Evolutionary conservation across 1,140 invertebrate species (phyloP).

Genomic region (Platorchestia sp.): DNA sequence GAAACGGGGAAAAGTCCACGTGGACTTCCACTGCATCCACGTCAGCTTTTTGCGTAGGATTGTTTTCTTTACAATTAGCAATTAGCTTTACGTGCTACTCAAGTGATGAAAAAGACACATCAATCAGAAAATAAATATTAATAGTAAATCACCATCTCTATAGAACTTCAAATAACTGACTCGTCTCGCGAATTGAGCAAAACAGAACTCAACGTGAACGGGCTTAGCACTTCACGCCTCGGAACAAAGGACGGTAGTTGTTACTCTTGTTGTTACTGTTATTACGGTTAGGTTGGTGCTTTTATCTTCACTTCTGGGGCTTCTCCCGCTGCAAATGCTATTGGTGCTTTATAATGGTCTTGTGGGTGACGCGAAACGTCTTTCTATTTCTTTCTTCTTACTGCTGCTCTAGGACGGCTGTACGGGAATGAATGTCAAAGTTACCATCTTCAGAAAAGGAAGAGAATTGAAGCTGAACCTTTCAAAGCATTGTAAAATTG

Average conservation of each 20-base stretch:
- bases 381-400: not conserved
- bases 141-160: no score
- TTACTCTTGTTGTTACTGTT: constrained; percentile 52
- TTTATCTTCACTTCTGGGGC: constrained; percentile 51
- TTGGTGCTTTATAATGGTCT: constrained; percentile 33
- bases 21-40: not conserved
- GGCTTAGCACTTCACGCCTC: constrained; percentile 41
- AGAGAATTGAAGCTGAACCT: no score
- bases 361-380: constrained; percentile 23
- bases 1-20: not conserved
- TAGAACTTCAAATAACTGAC: not conserved
- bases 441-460: not conserved
- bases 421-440: not conserved
- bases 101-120: no score
- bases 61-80: not conserved
- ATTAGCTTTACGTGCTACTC: not conserved
- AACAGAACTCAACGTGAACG: not conserved
- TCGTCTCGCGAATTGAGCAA: not conserved
- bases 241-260: constrained; percentile 54
- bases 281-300: constrained; percentile 53
- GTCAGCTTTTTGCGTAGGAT: not conserved
- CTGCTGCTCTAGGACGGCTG: not conserved
- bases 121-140: no score
- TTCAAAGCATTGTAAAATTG: no score
- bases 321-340: constrained; percentile 49